Base-by-base conservation (phyloP, 1,140 invertebrate genomes). In the Drusus annulatus region DNA sequence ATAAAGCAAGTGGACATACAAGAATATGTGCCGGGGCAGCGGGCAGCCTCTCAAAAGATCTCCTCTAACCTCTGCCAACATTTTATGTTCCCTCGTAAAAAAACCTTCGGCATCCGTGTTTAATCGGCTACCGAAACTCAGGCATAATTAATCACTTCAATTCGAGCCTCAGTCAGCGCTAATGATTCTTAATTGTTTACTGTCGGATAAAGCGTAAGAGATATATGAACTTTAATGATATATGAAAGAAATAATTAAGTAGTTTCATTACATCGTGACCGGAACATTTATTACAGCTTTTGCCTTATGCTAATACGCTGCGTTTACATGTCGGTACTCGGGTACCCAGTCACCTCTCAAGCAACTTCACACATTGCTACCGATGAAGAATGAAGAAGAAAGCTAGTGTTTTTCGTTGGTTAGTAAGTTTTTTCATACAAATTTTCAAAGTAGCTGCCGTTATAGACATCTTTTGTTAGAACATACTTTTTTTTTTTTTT, bases 81-180 rank as follows among this genome's bases (percentile, higher is more conserved):
- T 25, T 65, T 65, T 65, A 65, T 71, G 68, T 50, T 71, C 19
- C 19, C 68, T 71, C 31, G 23, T 51, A 71, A 21, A 71, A 69
- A 71, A 71, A 19, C 17, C 62, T 71, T 50, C 45, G 17, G 68
- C 45, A 71, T 71, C 68, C 68, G 36, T 62, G 74, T 77, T 65
- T 77, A 77, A 77, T 77, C 76, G 58, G 76, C 76, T 77, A 77
- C 76, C 56, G 76, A 65, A 77, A 65, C 25, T 45, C 21, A 50
- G 25, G 16, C 17, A 77, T 65, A 77, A 77, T 77, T 77, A 77
- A 77, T 77, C 76, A 77, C 58, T 52, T 21, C 36, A 45, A 62
- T 60, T 51, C 74, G 56, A 36, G 68, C 23, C 68, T n/a, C 68
- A 65, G 31, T 50, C 31, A 21, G 13, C 31, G 17, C 68, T 71